Conservation (phyloP, 2,888 invertebrate species). For the Cheilosia vulpina region DNA sequence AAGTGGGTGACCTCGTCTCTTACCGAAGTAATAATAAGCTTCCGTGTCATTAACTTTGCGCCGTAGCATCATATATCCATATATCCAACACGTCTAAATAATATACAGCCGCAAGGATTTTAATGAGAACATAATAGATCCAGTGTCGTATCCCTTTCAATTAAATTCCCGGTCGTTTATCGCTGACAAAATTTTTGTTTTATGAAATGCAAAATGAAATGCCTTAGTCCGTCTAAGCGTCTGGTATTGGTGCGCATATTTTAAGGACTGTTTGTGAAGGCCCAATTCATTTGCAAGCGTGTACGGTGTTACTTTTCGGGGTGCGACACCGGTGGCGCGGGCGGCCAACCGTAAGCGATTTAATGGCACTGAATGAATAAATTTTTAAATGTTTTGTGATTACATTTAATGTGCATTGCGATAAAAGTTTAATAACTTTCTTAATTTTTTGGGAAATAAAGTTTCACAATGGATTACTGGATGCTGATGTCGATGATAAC, state of each 20-base stretch:
- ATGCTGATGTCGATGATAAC: constrained; percentile 48
- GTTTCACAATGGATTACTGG: constrained; percentile 64
- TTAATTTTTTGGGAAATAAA: constrained; percentile 56
- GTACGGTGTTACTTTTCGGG: constrained; percentile 18
- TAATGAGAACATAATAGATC: background rate
- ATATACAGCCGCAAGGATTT: background rate
- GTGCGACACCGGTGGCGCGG: background rate
- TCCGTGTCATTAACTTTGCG: background rate
- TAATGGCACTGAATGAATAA: constrained; percentile 55
- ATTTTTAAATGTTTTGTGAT: constrained; percentile 64
- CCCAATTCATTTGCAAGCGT: constrained; percentile 1
- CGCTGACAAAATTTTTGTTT: background rate
- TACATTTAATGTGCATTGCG: constrained; percentile 67
- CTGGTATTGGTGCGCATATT: background rate
- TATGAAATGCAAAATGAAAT: too few relatives aligned
- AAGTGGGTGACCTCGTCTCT: constrained; percentile 5
- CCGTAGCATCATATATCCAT: background rate
- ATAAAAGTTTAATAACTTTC: constrained; percentile 72
- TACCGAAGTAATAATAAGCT: background rate
- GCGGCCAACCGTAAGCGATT: constrained; percentile 55
- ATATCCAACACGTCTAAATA: background rate
- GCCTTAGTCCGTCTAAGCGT: too few relatives aligned
- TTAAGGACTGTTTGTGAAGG: constrained; percentile 26
- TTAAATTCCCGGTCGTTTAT: background rate
- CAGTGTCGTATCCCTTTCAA: constrained; percentile 5